Conservation (phyloP, 2,888 invertebrate species). For the Idaea straminata region DNA sequence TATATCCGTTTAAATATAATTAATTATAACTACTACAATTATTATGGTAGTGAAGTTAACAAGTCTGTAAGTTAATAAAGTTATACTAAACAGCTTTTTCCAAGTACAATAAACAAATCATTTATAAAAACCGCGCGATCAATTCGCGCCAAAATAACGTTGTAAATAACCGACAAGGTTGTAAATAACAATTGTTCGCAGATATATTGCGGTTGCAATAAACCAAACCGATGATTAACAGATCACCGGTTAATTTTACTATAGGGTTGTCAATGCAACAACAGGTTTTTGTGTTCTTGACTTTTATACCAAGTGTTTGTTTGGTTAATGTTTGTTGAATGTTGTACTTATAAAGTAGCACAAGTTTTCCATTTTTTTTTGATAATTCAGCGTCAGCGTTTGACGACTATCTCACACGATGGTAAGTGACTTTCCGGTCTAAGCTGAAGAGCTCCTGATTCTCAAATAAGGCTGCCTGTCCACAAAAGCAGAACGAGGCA, state of each 20-base stretch:
- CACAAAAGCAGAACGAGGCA: too few species aligned
- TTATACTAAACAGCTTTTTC: neutral
- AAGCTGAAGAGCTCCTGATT: too few species aligned
- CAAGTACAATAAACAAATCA: neutral
- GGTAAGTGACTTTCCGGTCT: too few species aligned
- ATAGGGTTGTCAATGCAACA: neutral
- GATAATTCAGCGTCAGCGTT: too few species aligned
- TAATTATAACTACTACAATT: too few species aligned
- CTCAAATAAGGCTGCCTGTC: too few species aligned
- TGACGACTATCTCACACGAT: too few species aligned
- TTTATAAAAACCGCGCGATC: conserved; percentile 11
- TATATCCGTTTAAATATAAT: too few species aligned
- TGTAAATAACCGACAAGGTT: conserved; percentile 35
- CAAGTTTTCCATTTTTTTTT: too few species aligned
- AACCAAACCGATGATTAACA: conserved; percentile 72
- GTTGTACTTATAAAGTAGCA: too few species aligned
- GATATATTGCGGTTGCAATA: conserved; percentile 56
- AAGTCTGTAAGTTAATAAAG: too few species aligned
- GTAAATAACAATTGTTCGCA: conserved; percentile 66
- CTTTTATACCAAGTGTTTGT: conserved; percentile 28
- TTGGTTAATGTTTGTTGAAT: conserved; percentile 14
- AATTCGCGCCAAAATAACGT: conserved; percentile 22
- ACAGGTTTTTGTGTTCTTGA: conserved; percentile 15
- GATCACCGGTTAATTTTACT: conserved; percentile 56
- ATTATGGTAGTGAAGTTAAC: too few species aligned